Percentiles rank a stretch among this genome's conserved stretches.
phyloP scores from a whole-genome alignment of 2,113 vertebrate genomes.

The Cyanoramphus novaezelandiae region DNA sequence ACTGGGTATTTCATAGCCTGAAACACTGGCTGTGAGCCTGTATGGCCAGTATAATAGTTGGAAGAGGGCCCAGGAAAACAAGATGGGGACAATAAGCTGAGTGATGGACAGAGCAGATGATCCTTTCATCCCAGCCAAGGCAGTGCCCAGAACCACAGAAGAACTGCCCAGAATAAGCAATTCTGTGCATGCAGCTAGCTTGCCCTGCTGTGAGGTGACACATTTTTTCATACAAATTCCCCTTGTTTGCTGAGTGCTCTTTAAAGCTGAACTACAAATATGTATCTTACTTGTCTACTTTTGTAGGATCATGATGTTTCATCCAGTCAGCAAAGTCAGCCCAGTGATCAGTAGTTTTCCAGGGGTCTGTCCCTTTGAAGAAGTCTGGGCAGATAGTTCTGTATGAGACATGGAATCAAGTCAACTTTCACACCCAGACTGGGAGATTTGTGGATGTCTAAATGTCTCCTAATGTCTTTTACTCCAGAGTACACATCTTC shows the following conservation, averaged over 20 bases:
- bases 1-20: not conserved
- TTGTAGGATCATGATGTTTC: slow-evolving; percentile 77
- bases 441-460: not conserved
- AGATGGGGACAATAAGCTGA: not conserved
- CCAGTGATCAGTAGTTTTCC: slow-evolving; percentile 82
- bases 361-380: slow-evolving; percentile 85
- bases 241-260: not conserved
- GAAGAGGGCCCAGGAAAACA: not conserved
- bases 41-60: not conserved
- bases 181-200: not conserved
- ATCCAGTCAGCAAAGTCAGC: slow-evolving; percentile 85
- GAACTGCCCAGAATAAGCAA: not conserved
- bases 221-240: not conserved
- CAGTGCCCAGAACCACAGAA: not conserved
- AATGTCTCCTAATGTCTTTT: not conserved
- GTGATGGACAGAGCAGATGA: not conserved
- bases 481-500: not conserved
- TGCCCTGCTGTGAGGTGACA: not conserved
- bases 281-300: slow-evolving; percentile 82
- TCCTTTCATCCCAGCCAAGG: not conserved
- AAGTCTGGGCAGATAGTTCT: slow-evolving; percentile 89
- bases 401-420: not conserved
- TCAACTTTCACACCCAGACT: not conserved
- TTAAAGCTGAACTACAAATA: not conserved
- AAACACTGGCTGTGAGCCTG: not conserved